Conservation (phyloP, 2,888 invertebrate species). For the Ceraclea dissimilis region DNA sequence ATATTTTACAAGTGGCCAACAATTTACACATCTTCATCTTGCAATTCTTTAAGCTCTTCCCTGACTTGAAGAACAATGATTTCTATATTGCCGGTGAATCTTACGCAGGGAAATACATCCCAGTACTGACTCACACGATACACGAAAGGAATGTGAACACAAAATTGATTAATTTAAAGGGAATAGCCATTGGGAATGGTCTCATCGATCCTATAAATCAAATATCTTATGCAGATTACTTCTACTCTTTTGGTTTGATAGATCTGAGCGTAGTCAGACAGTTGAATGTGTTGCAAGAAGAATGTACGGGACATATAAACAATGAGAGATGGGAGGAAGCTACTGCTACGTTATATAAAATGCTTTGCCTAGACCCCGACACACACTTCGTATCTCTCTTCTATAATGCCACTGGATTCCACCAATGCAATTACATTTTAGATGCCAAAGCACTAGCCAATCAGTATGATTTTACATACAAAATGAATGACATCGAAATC, state of each 20-base stretch:
- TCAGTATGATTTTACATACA: not conserved
- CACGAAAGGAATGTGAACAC: constrained; percentile 54
- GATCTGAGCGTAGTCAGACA: constrained; percentile 34
- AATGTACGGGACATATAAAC: not conserved
- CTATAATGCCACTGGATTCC: constrained; percentile 66
- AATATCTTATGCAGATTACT: constrained; percentile 67
- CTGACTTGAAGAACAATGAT: constrained; percentile 61
- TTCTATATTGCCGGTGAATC: constrained; percentile 89
- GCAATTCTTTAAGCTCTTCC: constrained; percentile 81
- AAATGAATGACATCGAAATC: constrained; percentile 52
- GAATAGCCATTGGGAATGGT: constrained; percentile 65
- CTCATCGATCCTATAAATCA: constrained; percentile 69
- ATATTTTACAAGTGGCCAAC: constrained; percentile 72
- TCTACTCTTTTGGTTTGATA: constrained; percentile 48
- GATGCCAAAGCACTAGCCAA: not conserved
- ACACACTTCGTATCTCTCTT: constrained; percentile 53
- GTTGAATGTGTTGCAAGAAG: not conserved
- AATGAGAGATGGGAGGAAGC: constrained; percentile 9
- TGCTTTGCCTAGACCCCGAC: constrained; percentile 60
- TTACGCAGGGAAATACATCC: constrained; percentile 73
- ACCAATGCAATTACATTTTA: constrained; percentile 26
- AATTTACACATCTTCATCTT: constrained; percentile 67
- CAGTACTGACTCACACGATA: constrained; percentile 71
- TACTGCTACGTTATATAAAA: constrained; percentile 27
- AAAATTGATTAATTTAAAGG: constrained; percentile 63